A percentile compares a stretch with the other conserved stretches of the same genome.
Conservation (phyloP, 2,888 invertebrate species). For the Opisthograptis luteolata region DNA sequence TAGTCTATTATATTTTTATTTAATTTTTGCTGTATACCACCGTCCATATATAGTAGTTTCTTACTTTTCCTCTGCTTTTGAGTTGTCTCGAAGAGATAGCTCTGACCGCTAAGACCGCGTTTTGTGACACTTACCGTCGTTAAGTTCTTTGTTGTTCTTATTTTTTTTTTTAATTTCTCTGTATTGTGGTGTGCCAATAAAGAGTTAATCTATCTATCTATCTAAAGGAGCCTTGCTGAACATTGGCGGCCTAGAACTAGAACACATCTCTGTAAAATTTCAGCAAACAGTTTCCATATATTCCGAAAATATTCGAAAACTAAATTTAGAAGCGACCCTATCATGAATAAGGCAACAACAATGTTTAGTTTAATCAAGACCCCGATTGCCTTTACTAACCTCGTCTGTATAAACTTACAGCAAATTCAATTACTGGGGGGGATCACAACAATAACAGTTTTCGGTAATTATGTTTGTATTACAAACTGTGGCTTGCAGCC, state of each 20-base stretch:
- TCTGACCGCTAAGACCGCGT: no score
- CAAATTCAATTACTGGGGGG: slow-evolving; percentile 76
- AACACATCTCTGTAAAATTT: background rate
- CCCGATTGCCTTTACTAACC: slow-evolving; percentile 71
- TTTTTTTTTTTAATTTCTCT: no score
- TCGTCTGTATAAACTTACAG: slow-evolving; percentile 74
- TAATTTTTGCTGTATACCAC: no score
- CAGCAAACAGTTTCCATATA: slow-evolving; percentile 8
- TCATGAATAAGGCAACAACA: slow-evolving; percentile 68
- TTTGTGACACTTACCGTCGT: no score
- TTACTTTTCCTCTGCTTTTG: no score
- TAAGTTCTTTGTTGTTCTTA: no score
- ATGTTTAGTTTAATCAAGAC: slow-evolving; percentile 79
- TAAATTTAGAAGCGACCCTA: slow-evolving; percentile 52
- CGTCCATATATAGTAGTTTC: no score
- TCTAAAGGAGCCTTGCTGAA: no score
- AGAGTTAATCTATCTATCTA: no score
- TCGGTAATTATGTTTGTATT: slow-evolving; percentile 72
- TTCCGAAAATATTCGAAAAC: slow-evolving; percentile 44
- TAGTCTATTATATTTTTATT: no score
- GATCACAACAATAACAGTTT: slow-evolving; percentile 78
- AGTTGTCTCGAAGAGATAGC: no score
- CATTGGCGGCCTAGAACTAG: no score
- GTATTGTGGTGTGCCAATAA: background rate
- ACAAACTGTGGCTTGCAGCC: slow-evolving; percentile 51